phyloP scores from a whole-genome alignment of 2,113 vertebrate species.

The Chamaea fasciata region DNA sequence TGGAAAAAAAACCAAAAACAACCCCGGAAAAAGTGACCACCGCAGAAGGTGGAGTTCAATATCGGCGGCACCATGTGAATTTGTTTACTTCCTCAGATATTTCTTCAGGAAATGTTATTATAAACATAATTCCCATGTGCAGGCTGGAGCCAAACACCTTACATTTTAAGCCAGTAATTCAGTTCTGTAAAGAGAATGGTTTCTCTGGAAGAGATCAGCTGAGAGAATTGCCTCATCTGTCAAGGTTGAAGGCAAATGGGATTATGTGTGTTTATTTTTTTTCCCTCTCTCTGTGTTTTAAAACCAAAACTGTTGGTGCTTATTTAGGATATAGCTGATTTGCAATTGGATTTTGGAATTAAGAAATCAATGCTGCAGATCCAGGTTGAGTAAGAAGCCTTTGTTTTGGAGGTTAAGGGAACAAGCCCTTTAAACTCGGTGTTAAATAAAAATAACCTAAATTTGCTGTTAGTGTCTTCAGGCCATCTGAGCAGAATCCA shows the following conservation, averaged over 20 bases:
- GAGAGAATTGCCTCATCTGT: background rate
- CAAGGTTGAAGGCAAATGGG: background rate
- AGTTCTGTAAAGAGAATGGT: background rate
- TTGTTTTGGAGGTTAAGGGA: background rate
- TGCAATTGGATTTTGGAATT: background rate
- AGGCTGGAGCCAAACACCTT: background rate
- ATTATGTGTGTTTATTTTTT: background rate
- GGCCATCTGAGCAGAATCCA: background rate
- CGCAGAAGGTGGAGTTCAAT: background rate
- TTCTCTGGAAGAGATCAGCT: background rate
- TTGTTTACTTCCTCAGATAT: conserved; percentile 4
- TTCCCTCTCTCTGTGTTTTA: background rate
- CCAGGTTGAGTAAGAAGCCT: background rate
- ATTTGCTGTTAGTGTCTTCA: background rate
- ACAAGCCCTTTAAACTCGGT: background rate
- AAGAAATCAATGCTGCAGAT: background rate
- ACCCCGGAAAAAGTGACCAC: fast-evolving
- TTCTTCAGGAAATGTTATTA: background rate
- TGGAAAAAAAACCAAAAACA: background rate
- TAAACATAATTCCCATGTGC: background rate
- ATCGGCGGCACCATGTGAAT: background rate
- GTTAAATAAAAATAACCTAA: background rate
- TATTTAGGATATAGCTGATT: background rate
- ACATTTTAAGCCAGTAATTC: background rate
- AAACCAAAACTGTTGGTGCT: background rate